Evolutionary conservation across 2,888 invertebrate species (phyloP), one percentile per base, ranked within the genome.

Genomic region (Limnephilus marmoratus): DNA sequence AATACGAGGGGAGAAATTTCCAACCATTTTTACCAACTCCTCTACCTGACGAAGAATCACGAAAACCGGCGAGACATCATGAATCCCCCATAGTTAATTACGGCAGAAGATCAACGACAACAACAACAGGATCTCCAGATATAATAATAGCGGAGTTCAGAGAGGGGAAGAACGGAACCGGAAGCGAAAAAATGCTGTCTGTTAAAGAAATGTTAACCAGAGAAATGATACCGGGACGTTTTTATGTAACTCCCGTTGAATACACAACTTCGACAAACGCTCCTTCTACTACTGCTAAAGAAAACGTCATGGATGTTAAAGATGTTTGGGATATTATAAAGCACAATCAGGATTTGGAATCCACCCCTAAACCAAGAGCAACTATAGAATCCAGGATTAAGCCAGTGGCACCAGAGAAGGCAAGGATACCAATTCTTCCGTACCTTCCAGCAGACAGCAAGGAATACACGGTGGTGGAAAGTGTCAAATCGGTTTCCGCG

Each of bases 211-310:
- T 93, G 93, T 81, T 93, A 24, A 92, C 85, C 85, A 91, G 92
- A 81, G 93, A 93, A 81, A 96, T 94, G 80, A 85, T 93, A 15
- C 24, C 45, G 1, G 31, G 29, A 68, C 29, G 49, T 13, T n/a
- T 37, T 29, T 49, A 31, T 29, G 24, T n/a, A 68, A 31, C 95
- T 53, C 68, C 88, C 18, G 41, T 31, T 81, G 29, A 29, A 81
- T 81, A 82, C 0, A 95, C 13, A 95, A 96, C 81, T 2, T 82
- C 83, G 1, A 88, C 88, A 24, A 31, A 83, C 13, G 29, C 86
- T n/a, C 83, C n/a, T 31, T 11, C 53, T 4, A 45, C 81, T 3
- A 68, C 49, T 87, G 4, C 90, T 31, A 34, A 37, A 34, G 18
- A 85, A 80, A 85, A 3, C 12, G 85, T 91, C 15, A 90, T 91